A percentile compares a stretch with the other conserved stretches of the same genome.
These are phyloP conservation scores for Ceyx cyanopectus DNA, from an alignment of 2,113 vertebrate species.

Conservation along the genomic window DNA sequence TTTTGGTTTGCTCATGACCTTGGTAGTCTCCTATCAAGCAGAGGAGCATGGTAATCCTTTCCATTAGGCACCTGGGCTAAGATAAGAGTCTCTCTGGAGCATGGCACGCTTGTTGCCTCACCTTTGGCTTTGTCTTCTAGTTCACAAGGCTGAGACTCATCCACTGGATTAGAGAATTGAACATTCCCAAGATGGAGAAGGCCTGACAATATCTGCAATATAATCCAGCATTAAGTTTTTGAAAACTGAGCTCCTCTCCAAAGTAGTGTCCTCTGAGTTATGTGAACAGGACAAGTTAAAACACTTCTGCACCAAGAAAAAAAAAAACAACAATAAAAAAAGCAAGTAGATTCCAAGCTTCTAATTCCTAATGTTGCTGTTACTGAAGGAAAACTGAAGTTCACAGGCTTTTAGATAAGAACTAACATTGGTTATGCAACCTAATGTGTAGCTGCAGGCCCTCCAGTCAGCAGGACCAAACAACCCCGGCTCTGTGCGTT, in stretches of 20 bases:
- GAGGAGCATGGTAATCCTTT: not conserved
- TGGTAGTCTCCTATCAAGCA: not conserved
- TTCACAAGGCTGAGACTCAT: slow-evolving; percentile 87
- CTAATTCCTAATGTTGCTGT: not conserved
- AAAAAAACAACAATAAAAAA: not conserved
- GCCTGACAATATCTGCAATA: slow-evolving; percentile 85
- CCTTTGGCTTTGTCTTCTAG: slow-evolving; percentile 81
- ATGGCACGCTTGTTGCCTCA: slow-evolving; percentile 39
- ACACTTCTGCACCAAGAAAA: not conserved
- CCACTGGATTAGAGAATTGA: slow-evolving; percentile 77
- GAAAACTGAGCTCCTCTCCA: not conserved
- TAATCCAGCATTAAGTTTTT: not conserved
- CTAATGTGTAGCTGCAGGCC: not conserved
- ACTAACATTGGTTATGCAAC: not conserved
- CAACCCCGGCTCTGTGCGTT: not conserved
- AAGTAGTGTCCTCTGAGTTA: not conserved
- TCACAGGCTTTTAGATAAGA: not conserved
- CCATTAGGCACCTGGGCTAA: not conserved
- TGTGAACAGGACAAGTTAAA: not conserved
- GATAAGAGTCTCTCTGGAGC: not conserved
- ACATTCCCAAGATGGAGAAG: slow-evolving; percentile 92
- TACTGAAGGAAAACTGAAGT: not conserved
- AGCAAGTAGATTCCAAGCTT: not conserved
- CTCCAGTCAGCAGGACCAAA: not conserved
- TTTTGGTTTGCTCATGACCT: not conserved